These are phyloP conservation scores for Ceraclea dissimilis DNA, from an alignment of 2,888 invertebrate species.

Conservation along the genomic window DNA sequence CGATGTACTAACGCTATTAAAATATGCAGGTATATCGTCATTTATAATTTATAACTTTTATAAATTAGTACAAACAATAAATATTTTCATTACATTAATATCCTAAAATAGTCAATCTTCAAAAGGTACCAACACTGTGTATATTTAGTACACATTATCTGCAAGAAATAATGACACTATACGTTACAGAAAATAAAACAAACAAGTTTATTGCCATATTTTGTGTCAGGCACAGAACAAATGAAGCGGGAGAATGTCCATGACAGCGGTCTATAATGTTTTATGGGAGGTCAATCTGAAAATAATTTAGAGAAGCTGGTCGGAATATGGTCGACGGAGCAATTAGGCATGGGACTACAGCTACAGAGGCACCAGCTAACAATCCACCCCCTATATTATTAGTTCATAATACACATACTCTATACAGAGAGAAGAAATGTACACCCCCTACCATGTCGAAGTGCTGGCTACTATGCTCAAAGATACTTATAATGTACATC, in stretches of 20 bases:
- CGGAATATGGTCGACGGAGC: conserved; percentile 18
- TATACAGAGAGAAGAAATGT: no score
- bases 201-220: conserved; percentile 23
- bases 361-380: not conserved
- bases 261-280: conserved; percentile 23
- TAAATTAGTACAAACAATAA: no score
- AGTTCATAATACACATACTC: no score
- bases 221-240: conserved; percentile 20
- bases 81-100: no score
- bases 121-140: no score
- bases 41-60: no score
- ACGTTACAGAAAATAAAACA: no score
- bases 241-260: conserved; percentile 18
- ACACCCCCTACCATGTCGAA: not conserved
- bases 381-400: not conserved
- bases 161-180: no score
- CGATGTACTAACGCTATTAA: no score
- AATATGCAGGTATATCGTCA: no score
- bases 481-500: not conserved
- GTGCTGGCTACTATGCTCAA: not conserved
- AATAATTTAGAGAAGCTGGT: conserved; percentile 21
- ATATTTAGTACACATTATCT: no score
- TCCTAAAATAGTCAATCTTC: no score
- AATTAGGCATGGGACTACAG: conserved; percentile 16
- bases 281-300: conserved; percentile 25